phyloP scores from a whole-genome alignment of 1,140 invertebrate species.

The Physella acuta region DNA sequence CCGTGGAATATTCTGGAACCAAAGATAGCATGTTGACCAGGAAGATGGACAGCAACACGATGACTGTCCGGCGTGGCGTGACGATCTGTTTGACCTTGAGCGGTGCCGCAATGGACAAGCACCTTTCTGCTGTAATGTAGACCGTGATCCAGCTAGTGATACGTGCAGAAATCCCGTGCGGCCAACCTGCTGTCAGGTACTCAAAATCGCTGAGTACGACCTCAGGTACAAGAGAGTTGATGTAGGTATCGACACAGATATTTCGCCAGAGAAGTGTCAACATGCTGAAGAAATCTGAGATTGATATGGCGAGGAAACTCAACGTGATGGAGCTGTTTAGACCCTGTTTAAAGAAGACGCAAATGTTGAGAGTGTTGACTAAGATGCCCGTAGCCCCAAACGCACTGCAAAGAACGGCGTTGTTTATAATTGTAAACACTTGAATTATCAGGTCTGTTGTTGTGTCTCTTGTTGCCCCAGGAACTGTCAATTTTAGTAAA shows the following conservation, averaged over 20 bases:
- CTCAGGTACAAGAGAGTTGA: background rate
- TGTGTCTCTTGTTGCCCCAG: background rate
- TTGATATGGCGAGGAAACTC: background rate
- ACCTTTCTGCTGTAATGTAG: conserved; percentile 10
- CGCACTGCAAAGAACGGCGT: background rate
- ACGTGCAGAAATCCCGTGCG: background rate
- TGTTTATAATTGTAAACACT: background rate
- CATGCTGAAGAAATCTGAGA: background rate
- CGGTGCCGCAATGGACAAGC: background rate
- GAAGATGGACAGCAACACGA: background rate
- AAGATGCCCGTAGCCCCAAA: background rate
- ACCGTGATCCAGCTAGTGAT: conserved; percentile 14
- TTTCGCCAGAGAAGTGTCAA: background rate
- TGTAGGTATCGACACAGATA: background rate
- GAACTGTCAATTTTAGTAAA: too few relatives aligned
- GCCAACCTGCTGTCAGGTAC: background rate
- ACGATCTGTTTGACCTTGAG: conserved; percentile 10
- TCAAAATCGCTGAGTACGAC: background rate
- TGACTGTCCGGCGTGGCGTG: background rate
- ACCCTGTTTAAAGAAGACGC: background rate
- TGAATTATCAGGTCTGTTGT: background rate
- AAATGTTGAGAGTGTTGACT: background rate
- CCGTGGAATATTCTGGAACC: background rate
- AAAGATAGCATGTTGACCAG: background rate
- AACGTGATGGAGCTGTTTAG: background rate